Evolutionary conservation across 2,113 vertebrate genomes (phyloP).

Genomic region (Indicator maculatus): DNA sequence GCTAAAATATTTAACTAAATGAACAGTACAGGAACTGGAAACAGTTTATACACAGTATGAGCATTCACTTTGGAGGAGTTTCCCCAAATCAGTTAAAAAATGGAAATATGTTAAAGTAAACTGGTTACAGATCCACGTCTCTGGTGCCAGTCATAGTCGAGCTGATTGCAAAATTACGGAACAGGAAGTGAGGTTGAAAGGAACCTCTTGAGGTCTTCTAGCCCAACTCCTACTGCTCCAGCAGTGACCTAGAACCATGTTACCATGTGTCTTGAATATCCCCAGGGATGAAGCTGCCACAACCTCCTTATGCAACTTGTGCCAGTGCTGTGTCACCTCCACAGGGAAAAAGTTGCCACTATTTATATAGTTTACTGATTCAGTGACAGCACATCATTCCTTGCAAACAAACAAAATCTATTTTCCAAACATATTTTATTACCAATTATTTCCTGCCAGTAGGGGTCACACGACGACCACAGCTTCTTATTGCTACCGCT

Average conservation of each 20-base stretch:
- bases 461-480: not conserved
- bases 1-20: not conserved
- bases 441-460: not conserved
- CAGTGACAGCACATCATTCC: not conserved
- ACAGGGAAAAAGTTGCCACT: no score
- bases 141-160: not conserved
- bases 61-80: not conserved
- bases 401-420: not conserved
- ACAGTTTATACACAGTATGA: not conserved
- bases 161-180: not conserved
- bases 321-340: no score
- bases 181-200: not conserved
- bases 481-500: accelerated
- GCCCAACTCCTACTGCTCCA: no score
- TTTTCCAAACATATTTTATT: not conserved
- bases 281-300: no score
- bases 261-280: no score
- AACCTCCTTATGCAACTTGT: no score
- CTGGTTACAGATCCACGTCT: not conserved
- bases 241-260: not conserved
- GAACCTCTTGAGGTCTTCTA: no score
- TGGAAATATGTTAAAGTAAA: not conserved
- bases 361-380: not conserved
- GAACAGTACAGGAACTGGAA: not conserved
- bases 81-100: not conserved